phyloP scores from a whole-genome alignment of 2,113 vertebrate genomes.

The Pyrgilauda ruficollis region DNA sequence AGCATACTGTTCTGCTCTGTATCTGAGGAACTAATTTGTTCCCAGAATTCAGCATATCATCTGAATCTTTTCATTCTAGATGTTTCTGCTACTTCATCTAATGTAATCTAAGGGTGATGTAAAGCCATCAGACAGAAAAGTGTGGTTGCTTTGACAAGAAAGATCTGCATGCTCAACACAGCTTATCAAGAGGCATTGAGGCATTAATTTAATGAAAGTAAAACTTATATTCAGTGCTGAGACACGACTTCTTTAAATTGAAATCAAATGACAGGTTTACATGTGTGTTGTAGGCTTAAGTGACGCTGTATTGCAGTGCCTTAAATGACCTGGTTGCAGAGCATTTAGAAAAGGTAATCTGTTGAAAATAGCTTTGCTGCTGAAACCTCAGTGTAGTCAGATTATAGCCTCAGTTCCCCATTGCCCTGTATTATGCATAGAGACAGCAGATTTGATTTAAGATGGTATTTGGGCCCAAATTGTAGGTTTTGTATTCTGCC shows the following conservation, averaged over 20 bases:
- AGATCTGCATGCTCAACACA: not conserved
- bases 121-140: not conserved
- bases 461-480: not conserved
- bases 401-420: not conserved
- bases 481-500: not conserved
- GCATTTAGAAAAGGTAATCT: constrained; percentile 33
- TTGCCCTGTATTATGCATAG: not conserved
- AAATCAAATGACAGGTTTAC: not conserved
- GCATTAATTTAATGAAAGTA: constrained; percentile 1
- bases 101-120: not conserved
- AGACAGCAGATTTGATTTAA: constrained; percentile 15
- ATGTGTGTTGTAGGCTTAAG: not conserved
- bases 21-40: not conserved
- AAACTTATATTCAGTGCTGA: not conserved
- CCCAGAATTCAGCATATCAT: not conserved
- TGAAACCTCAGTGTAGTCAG: not conserved
- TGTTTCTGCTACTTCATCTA: not conserved
- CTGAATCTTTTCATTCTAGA: not conserved
- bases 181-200: not conserved
- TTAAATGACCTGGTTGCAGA: constrained; percentile 22
- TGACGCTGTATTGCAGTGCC: not conserved
- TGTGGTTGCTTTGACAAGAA: not conserved
- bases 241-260: not conserved
- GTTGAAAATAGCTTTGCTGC: constrained; percentile 33
- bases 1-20: not conserved